Percentiles rank a stretch among this genome's conserved stretches.
Conservation (phyloP, 2,888 invertebrate genomes). For the Troilus luridus region DNA sequence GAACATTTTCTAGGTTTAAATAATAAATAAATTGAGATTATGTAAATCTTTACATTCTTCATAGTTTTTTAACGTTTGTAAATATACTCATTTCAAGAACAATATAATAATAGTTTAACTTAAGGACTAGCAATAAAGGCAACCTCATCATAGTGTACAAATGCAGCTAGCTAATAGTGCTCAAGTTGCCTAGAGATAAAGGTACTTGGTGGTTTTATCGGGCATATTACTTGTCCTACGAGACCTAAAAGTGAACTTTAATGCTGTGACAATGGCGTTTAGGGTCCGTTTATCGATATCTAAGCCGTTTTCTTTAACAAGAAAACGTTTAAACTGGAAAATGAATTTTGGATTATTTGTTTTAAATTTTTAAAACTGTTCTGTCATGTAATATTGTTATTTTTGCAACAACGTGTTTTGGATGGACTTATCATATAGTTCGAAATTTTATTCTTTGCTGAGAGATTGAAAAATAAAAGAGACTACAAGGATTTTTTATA, state of each 20-base stretch:
- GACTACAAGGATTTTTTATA: too few relatives aligned
- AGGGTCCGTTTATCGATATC: not conserved
- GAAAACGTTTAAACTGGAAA: not conserved
- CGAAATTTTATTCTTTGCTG: too few relatives aligned
- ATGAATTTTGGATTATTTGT: not conserved
- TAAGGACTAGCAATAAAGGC: not conserved
- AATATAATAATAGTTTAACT: not conserved
- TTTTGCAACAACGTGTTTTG: not conserved
- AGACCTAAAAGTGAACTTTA: not conserved
- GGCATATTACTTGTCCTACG: not conserved
- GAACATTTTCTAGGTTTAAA: too few relatives aligned
- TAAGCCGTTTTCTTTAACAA: not conserved
- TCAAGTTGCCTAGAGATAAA: not conserved
- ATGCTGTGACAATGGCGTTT: not conserved
- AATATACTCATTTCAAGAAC: not conserved
- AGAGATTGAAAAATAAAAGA: too few relatives aligned
- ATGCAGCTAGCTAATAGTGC: not conserved
- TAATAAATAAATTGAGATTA: too few relatives aligned
- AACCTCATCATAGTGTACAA: not conserved
- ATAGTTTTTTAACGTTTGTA: not conserved
- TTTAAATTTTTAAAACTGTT: not conserved
- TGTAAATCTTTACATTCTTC: not conserved
- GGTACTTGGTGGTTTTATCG: not conserved
- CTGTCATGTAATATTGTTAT: not conserved
- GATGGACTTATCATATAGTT: too few relatives aligned